A percentile compares a stretch with the other conserved stretches of the same genome.
Evolutionary conservation across 2,113 vertebrate genomes (phyloP).

Genomic region (Orthochromis indermauri): DNA sequence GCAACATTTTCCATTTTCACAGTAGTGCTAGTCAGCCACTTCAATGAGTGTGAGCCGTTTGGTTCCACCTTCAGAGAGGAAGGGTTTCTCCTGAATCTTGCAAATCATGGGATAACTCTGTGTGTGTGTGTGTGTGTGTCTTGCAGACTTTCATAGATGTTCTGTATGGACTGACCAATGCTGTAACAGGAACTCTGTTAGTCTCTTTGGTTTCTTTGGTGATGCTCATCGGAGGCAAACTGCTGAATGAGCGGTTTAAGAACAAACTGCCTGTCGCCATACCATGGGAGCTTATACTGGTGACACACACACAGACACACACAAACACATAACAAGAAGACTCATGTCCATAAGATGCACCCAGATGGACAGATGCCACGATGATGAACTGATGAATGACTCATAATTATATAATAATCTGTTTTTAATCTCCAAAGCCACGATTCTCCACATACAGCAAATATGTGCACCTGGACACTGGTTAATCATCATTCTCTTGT

Average conservation of each 20-base stretch:
- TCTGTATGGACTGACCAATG: neutral
- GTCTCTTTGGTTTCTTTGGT: conserved; percentile 18
- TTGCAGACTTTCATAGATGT: conserved; percentile 21
- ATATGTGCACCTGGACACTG: neutral
- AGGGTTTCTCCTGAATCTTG: neutral
- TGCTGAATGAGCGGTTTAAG: conserved; percentile 41
- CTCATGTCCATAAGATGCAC: conserved; percentile 1
- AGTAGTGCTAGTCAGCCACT: neutral
- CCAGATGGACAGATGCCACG: conserved; percentile 40
- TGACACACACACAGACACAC: neutral
- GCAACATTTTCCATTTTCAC: neutral
- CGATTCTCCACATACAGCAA: neutral
- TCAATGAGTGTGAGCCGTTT: neutral
- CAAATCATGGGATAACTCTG: neutral
- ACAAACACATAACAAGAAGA: neutral
- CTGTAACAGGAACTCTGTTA: conserved; percentile 16
- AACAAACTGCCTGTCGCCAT: conserved; percentile 33
- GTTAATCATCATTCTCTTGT: neutral
- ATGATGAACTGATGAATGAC: conserved; percentile 30
- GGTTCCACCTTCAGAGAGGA: neutral
- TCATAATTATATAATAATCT: conserved; percentile 43
- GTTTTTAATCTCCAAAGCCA: conserved; percentile 9
- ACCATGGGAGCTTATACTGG: conserved; percentile 39
- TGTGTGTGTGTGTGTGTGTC: neutral
- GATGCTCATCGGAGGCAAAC: conserved; percentile 24